These are phyloP conservation scores for Sebastes minor DNA, from an alignment of 2,797 vertebrate species.

Conservation along the genomic window DNA sequence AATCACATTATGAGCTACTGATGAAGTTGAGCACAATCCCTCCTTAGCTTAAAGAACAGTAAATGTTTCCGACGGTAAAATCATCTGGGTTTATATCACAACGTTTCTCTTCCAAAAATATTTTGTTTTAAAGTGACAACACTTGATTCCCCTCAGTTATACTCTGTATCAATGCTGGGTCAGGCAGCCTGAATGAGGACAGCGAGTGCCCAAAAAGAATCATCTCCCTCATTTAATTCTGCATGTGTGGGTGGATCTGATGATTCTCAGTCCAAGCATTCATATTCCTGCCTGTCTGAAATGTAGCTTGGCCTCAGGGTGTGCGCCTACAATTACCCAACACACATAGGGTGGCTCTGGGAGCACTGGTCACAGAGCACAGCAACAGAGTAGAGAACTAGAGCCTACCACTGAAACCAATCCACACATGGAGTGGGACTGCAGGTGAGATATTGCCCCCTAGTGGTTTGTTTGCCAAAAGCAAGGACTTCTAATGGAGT, in stretches of 20 bases:
- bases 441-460: conserved; percentile 77
- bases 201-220: conserved; percentile 35
- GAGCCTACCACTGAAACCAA: conserved; percentile 41
- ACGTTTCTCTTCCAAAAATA: neutral
- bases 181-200: conserved; percentile 29
- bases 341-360: conserved; percentile 40
- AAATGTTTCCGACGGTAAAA: neutral
- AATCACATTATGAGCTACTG: conserved; percentile 24
- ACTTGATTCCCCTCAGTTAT: neutral
- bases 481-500: conserved; percentile 1
- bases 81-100: neutral
- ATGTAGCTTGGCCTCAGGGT: conserved; percentile 46
- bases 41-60: conserved; percentile 1
- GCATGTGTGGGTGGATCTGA: conserved; percentile 52
- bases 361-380: conserved; percentile 46
- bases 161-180: conserved; percentile 4
- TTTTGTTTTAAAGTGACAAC: neutral
- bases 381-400: conserved; percentile 14
- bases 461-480: conserved; percentile 59
- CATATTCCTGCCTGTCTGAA: conserved; percentile 51
- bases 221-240: conserved; percentile 54
- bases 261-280: conserved; percentile 35
- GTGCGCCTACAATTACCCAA: conserved; percentile 37
- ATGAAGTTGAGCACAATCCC: conserved; percentile 12
- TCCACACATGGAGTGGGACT: neutral